Evolutionary conservation across 2,888 invertebrate species (phyloP).

Genomic region (Hylaea fasciaria): DNA sequence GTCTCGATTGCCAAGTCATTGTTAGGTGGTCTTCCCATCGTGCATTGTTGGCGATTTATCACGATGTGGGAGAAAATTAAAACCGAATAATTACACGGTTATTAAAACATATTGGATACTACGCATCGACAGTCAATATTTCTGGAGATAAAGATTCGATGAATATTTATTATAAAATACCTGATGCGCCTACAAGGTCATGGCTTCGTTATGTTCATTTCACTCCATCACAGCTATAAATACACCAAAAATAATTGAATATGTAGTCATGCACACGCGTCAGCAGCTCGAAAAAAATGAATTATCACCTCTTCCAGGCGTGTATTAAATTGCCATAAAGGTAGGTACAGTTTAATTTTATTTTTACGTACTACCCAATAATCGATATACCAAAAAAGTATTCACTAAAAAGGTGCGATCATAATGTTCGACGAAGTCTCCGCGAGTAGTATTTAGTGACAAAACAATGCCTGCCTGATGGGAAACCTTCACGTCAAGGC

Average conservation of each 20-base stretch:
- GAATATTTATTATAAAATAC: conserved; percentile 2
- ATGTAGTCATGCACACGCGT: too few relatives aligned
- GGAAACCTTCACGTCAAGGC: conserved; percentile 28
- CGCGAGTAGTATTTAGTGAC: background rate
- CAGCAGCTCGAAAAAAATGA: too few relatives aligned
- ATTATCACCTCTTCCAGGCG: too few relatives aligned
- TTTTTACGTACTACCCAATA: too few relatives aligned
- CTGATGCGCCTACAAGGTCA: too few relatives aligned
- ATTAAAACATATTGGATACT: conserved; percentile 7
- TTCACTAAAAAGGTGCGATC: conserved; percentile 4
- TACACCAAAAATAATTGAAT: too few relatives aligned
- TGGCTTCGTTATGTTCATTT: too few relatives aligned
- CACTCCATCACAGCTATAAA: too few relatives aligned
- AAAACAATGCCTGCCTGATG: conserved; percentile 22
- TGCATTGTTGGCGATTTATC: conserved; percentile 32
- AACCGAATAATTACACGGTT: conserved; percentile 9
- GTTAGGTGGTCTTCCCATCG: conserved; percentile 11
- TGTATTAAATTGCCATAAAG: too few relatives aligned
- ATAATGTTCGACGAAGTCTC: background rate
- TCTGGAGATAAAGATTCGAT: conserved; percentile 1
- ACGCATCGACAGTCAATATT: background rate
- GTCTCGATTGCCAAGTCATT: conserved; percentile 31
- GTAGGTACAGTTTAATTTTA: too few relatives aligned
- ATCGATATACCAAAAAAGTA: too few relatives aligned
- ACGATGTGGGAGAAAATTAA: conserved; percentile 27